Conservation (phyloP, 2,113 vertebrate species). For the Hypanus sabinus region DNA sequence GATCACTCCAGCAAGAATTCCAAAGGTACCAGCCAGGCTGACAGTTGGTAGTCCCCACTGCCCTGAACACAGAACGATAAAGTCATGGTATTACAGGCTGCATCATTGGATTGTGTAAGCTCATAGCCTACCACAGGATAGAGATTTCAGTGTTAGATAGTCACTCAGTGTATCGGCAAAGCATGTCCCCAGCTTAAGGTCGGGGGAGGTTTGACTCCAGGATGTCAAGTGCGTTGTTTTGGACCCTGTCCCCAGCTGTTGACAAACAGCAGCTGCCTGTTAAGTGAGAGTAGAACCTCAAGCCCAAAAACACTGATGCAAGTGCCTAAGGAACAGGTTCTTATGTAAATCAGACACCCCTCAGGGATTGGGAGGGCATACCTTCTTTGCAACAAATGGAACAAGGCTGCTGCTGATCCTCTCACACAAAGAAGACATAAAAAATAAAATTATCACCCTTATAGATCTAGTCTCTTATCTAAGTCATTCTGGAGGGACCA, state of each 20-base stretch:
- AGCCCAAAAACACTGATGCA: not conserved
- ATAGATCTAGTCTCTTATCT: not conserved
- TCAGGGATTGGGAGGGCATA: not conserved
- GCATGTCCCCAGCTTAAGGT: not conserved
- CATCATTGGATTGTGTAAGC: not conserved
- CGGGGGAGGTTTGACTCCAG: not conserved
- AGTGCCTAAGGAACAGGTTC: not conserved
- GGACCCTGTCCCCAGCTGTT: too few species aligned
- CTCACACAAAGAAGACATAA: not conserved
- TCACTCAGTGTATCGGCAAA: not conserved
- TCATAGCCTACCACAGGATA: not conserved
- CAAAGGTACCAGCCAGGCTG: slow-evolving; percentile 82
- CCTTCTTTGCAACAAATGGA: not conserved
- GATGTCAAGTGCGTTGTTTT: too few species aligned
- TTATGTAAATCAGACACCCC: not conserved
- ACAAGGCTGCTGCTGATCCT: not conserved
- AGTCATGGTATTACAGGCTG: slow-evolving; percentile 9
- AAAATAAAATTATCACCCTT: not conserved
- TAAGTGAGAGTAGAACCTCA: not conserved
- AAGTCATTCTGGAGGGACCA: too few species aligned
- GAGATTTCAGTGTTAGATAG: not conserved
- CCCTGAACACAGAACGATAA: slow-evolving; percentile 55
- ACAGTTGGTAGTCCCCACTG: slow-evolving; percentile 89
- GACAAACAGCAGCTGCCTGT: not conserved
- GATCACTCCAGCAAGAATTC: slow-evolving; percentile 82